Evolutionary conservation across 2,113 vertebrate genomes (phyloP).

Genomic region (Leptosomus discolor): DNA sequence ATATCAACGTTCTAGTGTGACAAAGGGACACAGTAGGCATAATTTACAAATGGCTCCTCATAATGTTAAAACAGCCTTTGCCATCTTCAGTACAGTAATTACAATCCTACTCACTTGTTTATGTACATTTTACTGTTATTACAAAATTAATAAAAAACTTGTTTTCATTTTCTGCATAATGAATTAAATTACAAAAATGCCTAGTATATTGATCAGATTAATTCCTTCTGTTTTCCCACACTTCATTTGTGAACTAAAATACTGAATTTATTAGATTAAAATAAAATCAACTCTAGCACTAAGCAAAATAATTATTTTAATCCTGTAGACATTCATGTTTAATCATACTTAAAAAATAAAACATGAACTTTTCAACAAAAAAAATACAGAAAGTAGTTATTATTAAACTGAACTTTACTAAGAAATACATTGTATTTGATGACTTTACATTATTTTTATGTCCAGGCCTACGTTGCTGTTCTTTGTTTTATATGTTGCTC

Average conservation of each 20-base stretch:
- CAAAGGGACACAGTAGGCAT: neutral
- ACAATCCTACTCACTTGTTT: neutral
- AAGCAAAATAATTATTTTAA: neutral
- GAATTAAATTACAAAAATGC: neutral
- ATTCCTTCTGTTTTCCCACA: neutral
- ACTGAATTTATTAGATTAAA: neutral
- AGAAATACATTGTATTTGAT: neutral
- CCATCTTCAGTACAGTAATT: neutral
- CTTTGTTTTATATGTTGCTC: neutral
- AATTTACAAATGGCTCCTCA: neutral
- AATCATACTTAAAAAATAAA: neutral
- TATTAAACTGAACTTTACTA: neutral
- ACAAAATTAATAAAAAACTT: slow-evolving; percentile 6
- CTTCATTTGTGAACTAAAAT: neutral
- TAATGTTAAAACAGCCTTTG: neutral
- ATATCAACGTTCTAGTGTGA: neutral
- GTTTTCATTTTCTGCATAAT: neutral
- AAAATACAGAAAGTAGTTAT: neutral
- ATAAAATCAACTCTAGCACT: neutral
- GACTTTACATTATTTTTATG: neutral
- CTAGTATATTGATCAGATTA: neutral
- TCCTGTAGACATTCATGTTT: neutral
- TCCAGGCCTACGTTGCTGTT: neutral
- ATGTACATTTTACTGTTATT: neutral
- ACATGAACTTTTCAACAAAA: neutral